phyloP scores from a whole-genome alignment of 2,113 vertebrate species.

The Ceuthmochares aereus region DNA sequence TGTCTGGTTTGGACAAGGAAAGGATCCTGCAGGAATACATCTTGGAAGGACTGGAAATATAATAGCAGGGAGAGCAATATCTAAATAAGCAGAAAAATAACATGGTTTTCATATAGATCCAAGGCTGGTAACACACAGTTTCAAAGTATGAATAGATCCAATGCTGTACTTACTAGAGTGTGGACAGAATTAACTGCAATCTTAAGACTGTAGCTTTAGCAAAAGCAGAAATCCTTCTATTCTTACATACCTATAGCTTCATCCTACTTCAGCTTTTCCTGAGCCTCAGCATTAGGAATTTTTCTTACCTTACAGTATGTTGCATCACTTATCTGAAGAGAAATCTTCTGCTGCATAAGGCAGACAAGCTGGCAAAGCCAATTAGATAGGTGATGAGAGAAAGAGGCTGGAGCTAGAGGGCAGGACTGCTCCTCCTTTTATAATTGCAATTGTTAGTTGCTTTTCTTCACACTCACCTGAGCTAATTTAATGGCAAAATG shows the following conservation, averaged over 20 bases:
- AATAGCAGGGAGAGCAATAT: background rate
- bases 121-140: background rate
- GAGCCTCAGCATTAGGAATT: background rate
- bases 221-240: background rate
- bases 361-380: background rate
- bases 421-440: background rate
- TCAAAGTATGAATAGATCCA: background rate
- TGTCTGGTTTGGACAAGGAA: background rate
- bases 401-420: rapidly evolving
- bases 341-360: background rate
- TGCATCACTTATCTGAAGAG: background rate
- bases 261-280: background rate
- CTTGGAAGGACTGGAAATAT: background rate
- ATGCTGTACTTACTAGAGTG: background rate
- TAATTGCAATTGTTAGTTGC: background rate
- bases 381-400: background rate
- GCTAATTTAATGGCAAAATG: background rate
- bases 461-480: background rate
- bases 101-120: background rate
- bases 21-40: background rate
- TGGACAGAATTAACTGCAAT: background rate
- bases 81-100: background rate
- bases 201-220: background rate
- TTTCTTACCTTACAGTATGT: background rate
- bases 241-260: background rate